These are phyloP conservation scores for Acleris cristana DNA, from an alignment of 2,888 invertebrate genomes.

Conservation along the genomic window DNA sequence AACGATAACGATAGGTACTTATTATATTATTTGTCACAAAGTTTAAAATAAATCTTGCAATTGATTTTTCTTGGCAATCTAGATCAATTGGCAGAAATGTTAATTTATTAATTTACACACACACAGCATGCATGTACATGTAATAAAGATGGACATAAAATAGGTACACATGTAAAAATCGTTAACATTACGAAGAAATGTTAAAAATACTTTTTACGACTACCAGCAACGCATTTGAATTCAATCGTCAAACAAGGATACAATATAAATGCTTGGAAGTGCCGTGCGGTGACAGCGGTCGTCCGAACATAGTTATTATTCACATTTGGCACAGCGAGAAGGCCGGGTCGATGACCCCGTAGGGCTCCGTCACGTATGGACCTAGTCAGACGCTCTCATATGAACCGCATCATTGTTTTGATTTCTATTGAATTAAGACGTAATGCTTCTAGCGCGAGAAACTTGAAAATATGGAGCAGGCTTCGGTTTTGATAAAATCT, in stretches of 20 bases:
- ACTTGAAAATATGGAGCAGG: too few species aligned
- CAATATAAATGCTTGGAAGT: conserved; percentile 48
- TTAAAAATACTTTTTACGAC: conserved; percentile 33
- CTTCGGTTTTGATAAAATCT: too few species aligned
- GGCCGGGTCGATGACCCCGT: conserved; percentile 60
- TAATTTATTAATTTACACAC: too few species aligned
- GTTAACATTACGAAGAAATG: conserved; percentile 31
- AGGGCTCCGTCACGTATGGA: conserved; percentile 47
- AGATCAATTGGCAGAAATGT: too few species aligned
- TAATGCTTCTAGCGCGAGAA: background rate
- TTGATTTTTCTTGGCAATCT: too few species aligned
- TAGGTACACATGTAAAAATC: conserved; percentile 30
- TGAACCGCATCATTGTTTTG: background rate
- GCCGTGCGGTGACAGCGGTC: conserved; percentile 47
- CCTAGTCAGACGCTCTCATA: conserved; percentile 39
- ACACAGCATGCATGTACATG: background rate
- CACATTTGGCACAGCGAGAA: conserved; percentile 69
- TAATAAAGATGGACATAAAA: background rate
- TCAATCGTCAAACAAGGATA: conserved; percentile 62
- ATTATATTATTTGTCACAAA: too few species aligned
- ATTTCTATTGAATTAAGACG: background rate
- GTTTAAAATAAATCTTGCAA: too few species aligned
- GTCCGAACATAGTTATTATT: conserved; percentile 73
- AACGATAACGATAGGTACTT: too few species aligned
- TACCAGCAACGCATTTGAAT: conserved; percentile 56